phyloP scores from a whole-genome alignment of 2,797 vertebrate species.

The Oreochromis mossambicus region DNA sequence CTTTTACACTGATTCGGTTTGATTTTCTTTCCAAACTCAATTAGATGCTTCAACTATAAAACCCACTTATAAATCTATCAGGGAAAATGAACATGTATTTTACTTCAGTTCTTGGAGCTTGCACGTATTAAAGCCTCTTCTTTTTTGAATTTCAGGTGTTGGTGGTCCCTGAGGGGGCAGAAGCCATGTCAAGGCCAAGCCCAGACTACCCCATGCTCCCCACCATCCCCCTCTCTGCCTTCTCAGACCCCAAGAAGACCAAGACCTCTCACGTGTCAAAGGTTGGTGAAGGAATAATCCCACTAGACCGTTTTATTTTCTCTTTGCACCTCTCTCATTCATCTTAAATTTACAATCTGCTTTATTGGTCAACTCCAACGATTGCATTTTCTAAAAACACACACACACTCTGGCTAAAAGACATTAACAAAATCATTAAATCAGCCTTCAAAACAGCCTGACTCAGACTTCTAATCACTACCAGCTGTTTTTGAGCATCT shows the following conservation, averaged over 20 bases:
- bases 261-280: slow-evolving; percentile 95
- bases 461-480: slow-evolving; percentile 27
- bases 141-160: slow-evolving; percentile 79
- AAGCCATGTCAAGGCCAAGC: slow-evolving; percentile 91
- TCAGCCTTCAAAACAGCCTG: background rate
- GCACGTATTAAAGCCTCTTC: background rate
- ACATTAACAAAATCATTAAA: background rate
- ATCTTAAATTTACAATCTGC: background rate
- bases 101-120: background rate
- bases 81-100: background rate
- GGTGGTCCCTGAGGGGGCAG: slow-evolving; percentile 97
- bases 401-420: background rate
- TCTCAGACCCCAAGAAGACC: slow-evolving; percentile 98
- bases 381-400: background rate
- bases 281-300: slow-evolving; percentile 71
- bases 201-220: slow-evolving; percentile 97
- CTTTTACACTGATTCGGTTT: background rate
- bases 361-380: background rate
- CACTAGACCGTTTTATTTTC: background rate
- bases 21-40: background rate
- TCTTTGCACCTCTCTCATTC: background rate
- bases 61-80: accelerated
- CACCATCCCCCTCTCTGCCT: slow-evolving; percentile 97
- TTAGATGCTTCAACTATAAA: background rate
- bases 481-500: slow-evolving; percentile 35